Evolutionary conservation across 2,888 invertebrate genomes (phyloP), one percentile per base, ranked within the genome.

Genomic region (Argyra leucocephala): DNA sequence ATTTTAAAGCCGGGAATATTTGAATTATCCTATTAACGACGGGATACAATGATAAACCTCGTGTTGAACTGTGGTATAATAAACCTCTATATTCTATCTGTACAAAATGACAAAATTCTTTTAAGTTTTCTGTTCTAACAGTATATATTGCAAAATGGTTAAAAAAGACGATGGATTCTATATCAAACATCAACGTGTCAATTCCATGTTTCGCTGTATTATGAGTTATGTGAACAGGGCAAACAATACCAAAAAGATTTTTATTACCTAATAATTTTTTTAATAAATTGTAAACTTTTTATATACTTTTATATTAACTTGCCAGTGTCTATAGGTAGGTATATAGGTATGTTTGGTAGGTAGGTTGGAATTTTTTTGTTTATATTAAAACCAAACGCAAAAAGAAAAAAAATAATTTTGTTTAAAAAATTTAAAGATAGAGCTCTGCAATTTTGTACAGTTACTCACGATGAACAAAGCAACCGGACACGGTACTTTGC

Each of bases 1-100:
- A 63, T 61, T 22, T 65, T 58, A 65, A 59, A 62, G 65, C 59
- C 59, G 58, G 36, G 59, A 48, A 62, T 59, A 15, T 15, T 37
- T 15, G 10, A 3, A 65, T 21, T 36, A 63, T 58, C 26, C 61
- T 22, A n/a, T 61, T 57, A 48, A 64, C 37, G 61, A 48, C 48
- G 18, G 64, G 64, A 57, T 31, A 31, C n/a, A 65, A 62, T 22
- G 64, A 62, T 58, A 62, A 62, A 26, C 58, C 62, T 62, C 64
- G 48, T 22, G 64, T 65, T n/a, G n/a, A n/a, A n/a, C n/a, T n/a
- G n/a, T n/a, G n/a, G n/a, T n/a, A n/a, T n/a, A n/a, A n/a, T n/a
- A n/a, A n/a, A n/a, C n/a, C n/a, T n/a, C n/a, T n/a, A n/a, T n/a
- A n/a, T n/a, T n/a, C n/a, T n/a, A n/a, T 6, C 7, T 26, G 26